phyloP scores from a whole-genome alignment of 37 sponge, comb jelly and placozoan species.

The Geodia barretti region DNA sequence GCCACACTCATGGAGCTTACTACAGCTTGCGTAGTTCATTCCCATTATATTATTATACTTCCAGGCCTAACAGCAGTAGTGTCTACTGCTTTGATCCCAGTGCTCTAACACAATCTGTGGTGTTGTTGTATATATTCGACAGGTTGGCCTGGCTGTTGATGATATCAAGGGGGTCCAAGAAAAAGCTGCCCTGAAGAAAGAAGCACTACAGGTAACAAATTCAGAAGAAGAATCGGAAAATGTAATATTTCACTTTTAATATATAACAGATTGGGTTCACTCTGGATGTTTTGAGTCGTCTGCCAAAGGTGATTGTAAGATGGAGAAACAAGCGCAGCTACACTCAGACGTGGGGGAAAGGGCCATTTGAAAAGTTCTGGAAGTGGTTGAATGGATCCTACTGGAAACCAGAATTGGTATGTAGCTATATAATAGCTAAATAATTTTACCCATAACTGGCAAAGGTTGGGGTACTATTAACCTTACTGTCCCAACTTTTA shows the following conservation, averaged over 20 bases:
- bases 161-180: not conserved
- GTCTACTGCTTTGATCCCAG: too few species aligned
- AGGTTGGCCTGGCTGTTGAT: conserved; percentile 3
- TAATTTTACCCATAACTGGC: not conserved
- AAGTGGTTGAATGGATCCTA: conserved; percentile 2
- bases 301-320: not conserved
- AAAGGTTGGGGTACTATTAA: too few species aligned
- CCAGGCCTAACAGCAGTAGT: too few species aligned
- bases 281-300: conserved; percentile 1
- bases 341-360: conserved; percentile 11
- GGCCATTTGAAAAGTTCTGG: not conserved
- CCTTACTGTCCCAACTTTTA: too few species aligned
- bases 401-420: conserved; percentile 12
- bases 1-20: too few species aligned
- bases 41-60: too few species aligned
- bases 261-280: conserved; percentile 4
- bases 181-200: conserved; percentile 16
- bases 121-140: too few species aligned
- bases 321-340: not conserved
- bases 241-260: not conserved
- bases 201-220: conserved; percentile 22
- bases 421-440: too few species aligned
- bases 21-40: too few species aligned
- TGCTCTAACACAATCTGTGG: too few species aligned
- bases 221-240: not conserved